Conservation (phyloP, 2,113 vertebrate species). For the Pan paniscus region DNA sequence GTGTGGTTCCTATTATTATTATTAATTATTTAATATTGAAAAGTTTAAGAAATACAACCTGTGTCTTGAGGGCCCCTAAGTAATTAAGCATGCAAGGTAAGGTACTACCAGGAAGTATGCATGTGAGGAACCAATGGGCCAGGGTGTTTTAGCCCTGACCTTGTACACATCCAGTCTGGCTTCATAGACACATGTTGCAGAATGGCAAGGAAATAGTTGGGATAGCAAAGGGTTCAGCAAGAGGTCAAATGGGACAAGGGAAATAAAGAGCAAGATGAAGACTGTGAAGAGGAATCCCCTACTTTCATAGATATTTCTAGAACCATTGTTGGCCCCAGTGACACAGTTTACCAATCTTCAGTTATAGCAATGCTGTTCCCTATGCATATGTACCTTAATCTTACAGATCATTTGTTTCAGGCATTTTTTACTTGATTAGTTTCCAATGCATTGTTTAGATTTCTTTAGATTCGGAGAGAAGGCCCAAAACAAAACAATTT, state of each 20-base stretch:
- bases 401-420: background rate
- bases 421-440: background rate
- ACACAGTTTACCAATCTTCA: background rate
- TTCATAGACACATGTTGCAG: background rate
- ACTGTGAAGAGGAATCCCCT: background rate
- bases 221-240: background rate
- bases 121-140: background rate
- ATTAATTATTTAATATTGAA: background rate
- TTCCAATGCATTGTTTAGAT: background rate
- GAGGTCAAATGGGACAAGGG: background rate
- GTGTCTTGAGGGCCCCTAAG: background rate
- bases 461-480: background rate
- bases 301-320: background rate
- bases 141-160: background rate
- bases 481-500: background rate
- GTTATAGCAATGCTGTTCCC: background rate
- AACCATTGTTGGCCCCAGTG: background rate
- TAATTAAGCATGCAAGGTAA: background rate
- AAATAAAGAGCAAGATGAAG: background rate
- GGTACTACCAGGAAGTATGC: background rate
- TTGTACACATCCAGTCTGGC: background rate
- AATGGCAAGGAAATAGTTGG: background rate
- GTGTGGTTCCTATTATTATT: background rate
- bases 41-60: background rate
- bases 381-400: background rate